Evolutionary conservation across 2,888 invertebrate genomes (phyloP), one percentile per base, ranked within the genome.

Genomic region (Caenorhabditis drosophilae): DNA sequence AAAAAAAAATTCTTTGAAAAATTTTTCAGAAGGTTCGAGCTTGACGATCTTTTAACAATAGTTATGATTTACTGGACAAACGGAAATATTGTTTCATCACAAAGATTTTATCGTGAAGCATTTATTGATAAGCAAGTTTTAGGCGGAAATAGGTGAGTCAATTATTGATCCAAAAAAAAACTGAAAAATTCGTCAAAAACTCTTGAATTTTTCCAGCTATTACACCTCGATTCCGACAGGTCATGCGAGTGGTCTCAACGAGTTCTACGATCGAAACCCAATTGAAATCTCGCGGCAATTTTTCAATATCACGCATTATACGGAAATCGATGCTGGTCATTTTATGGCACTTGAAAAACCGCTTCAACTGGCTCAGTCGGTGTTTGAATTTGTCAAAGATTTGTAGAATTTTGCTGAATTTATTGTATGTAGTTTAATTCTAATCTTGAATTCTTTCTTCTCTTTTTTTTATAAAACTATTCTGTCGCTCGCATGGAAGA

Each of bases 331-430:
- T 2, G 92, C 92, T 1, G 94, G 94, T 0, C 93, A 93, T 84
- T 95, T 93, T 84, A 90, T 90, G 0, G 91, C 92, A 0, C 86
- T 92, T 55, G 92, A 94, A 83, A 87, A 89, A 62, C 92, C 93
- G 0, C 84, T 88, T 38, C 75, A 90, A 0, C 78, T 94, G 25
- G 89, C 90, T 2, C 85, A 88, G 0, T 92, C 93, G 80, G 84
- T 94, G 9, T 89, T 88, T 79, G 58, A 79, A 4, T 86, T 87
- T 74, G 84, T 85, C 38, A 47, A 67, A 25, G 67, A 60, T 40
- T 50, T 67, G 52, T 20, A 66, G 31, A 12, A 9, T 31, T 31
- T n/a, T n/a, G n/a, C n/a, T n/a, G n/a, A n/a, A n/a, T n/a, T n/a
- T n/a, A n/a, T n/a, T n/a, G n/a, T n/a, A n/a, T n/a, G n/a, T n/a